These are phyloP conservation scores for Coracias cyanogaster DNA, from an alignment of 2,797 vertebrate genomes.

Conservation along the genomic window DNA sequence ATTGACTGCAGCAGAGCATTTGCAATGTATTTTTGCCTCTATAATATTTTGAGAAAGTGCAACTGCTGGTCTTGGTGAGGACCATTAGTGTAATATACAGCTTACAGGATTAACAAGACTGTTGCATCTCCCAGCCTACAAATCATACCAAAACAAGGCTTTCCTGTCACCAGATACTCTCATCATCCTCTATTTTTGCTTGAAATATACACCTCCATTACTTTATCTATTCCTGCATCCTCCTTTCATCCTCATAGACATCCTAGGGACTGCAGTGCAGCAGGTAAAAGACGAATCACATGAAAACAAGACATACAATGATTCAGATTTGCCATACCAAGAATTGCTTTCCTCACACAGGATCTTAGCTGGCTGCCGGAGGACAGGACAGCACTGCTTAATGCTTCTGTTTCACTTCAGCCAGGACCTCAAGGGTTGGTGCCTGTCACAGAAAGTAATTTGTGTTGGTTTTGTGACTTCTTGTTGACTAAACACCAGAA, in stretches of 20 bases:
- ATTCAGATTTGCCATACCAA: neutral
- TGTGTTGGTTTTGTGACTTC: neutral
- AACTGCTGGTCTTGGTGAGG: neutral
- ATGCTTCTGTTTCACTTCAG: neutral
- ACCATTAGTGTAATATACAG: neutral
- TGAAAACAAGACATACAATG: neutral
- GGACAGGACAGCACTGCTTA: neutral
- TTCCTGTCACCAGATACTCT: neutral
- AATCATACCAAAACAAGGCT: neutral
- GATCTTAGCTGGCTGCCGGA: neutral
- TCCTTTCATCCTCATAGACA: neutral
- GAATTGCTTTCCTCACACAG: neutral
- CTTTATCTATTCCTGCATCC: neutral
- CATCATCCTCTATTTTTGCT: neutral
- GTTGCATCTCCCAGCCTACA: neutral
- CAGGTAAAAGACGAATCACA: neutral
- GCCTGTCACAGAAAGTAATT: neutral
- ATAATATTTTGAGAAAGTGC: neutral
- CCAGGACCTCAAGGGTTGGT: neutral
- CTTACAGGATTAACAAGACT: neutral
- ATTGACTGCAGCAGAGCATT: accelerated
- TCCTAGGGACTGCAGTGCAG: accelerated
- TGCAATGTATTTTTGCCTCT: neutral
- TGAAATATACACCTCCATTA: neutral
- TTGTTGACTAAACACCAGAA: neutral